Evolutionary conservation across 2,888 invertebrate genomes (phyloP).

Genomic region (Idaea dimidiata): DNA sequence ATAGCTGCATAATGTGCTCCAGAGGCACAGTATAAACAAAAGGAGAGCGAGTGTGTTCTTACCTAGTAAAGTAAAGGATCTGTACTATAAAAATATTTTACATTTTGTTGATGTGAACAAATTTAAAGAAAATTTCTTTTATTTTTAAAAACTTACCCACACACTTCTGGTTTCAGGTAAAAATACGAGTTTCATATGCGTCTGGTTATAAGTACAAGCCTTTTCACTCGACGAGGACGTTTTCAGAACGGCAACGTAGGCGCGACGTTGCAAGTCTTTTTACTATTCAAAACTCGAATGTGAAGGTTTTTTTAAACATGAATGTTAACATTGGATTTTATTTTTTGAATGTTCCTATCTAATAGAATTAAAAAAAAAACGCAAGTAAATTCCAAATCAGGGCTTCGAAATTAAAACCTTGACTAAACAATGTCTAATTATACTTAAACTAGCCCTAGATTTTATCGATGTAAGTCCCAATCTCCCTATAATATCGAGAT

Average conservation of each 20-base stretch:
- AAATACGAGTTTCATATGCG: neutral
- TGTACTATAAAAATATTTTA: neutral
- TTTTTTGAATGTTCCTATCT: conserved; percentile 13
- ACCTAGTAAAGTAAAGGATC: no score
- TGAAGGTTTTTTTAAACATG: conserved; percentile 20
- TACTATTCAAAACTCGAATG: conserved; percentile 39
- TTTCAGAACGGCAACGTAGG: conserved; percentile 43
- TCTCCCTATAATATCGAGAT: no score
- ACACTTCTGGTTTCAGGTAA: neutral
- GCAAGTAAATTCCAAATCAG: no score
- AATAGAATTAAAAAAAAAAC: no score
- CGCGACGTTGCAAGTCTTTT: conserved; percentile 33
- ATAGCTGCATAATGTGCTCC: no score
- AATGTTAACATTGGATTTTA: conserved; percentile 23
- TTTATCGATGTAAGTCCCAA: no score
- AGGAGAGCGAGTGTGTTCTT: no score
- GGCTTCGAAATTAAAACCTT: no score
- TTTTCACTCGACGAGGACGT: conserved; percentile 34
- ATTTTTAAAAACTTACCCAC: neutral
- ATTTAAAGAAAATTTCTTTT: neutral
- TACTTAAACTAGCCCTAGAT: no score
- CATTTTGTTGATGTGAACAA: neutral
- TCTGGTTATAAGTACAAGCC: neutral
- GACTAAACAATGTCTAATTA: no score
- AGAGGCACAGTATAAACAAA: no score